A percentile compares a stretch with the other conserved stretches of the same genome.
phyloP scores from a whole-genome alignment of 2,113 vertebrate genomes.

The Romanogobio albipinnatus region DNA sequence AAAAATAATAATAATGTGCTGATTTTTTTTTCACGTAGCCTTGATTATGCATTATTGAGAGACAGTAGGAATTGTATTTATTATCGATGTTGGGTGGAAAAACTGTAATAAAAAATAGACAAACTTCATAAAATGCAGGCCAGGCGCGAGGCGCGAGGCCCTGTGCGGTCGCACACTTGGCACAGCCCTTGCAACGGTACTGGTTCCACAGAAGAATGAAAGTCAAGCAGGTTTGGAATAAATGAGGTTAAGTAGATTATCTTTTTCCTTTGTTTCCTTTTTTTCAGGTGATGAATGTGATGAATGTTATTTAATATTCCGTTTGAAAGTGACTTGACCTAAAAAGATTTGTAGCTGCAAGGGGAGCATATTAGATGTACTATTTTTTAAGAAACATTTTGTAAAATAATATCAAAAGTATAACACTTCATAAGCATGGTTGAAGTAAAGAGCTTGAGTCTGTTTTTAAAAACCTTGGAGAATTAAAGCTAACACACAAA shows the following conservation, averaged over 20 bases:
- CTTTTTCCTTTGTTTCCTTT: neutral
- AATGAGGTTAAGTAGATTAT: neutral
- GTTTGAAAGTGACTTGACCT: neutral
- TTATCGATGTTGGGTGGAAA: too few relatives aligned
- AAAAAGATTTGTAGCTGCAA: neutral
- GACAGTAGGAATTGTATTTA: too few relatives aligned
- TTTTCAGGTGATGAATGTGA: neutral
- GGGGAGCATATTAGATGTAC: neutral
- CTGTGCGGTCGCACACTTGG: too few relatives aligned
- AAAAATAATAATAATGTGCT: too few relatives aligned
- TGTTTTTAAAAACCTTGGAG: neutral
- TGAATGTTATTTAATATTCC: neutral
- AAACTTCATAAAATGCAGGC: too few relatives aligned
- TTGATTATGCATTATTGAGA: too few relatives aligned
- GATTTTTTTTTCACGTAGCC: too few relatives aligned
- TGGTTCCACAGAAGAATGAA: neutral
- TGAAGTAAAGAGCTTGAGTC: neutral
- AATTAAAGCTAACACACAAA: neutral
- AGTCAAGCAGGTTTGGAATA: neutral
- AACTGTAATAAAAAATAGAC: too few relatives aligned
- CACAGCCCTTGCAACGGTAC: too few relatives aligned
- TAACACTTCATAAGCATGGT: neutral
- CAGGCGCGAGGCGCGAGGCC: too few relatives aligned
- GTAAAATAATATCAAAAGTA: neutral
- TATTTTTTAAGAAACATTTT: neutral